A percentile compares a stretch with the other conserved stretches of the same genome.
Conservation (phyloP, 2,113 vertebrate species). For the Dissostichus mawsoni region DNA sequence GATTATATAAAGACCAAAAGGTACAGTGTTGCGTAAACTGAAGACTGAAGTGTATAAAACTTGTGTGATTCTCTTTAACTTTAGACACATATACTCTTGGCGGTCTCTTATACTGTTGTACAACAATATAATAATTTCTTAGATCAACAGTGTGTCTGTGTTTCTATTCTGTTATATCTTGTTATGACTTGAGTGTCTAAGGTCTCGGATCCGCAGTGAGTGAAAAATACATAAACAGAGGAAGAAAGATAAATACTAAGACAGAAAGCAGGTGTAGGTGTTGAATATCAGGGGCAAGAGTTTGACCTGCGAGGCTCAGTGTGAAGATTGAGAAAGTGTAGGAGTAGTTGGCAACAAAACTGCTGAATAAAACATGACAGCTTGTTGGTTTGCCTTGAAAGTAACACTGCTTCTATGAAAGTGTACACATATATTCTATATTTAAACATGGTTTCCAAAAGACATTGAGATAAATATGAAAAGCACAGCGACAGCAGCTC, state of each 20-base stretch:
- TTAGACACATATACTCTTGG: too few species aligned
- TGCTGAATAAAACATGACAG: constrained; percentile 52
- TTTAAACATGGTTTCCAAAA: constrained; percentile 2
- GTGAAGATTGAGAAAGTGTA: constrained; percentile 17
- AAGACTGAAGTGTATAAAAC: too few species aligned
- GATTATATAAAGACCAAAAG: too few species aligned
- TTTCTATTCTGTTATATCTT: too few species aligned
- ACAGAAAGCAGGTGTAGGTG: background rate
- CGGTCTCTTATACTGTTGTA: too few species aligned
- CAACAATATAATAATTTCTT: too few species aligned
- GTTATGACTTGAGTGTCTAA: too few species aligned
- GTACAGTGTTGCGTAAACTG: too few species aligned
- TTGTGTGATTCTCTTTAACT: too few species aligned
- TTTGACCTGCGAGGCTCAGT: constrained; percentile 9
- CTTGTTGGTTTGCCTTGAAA: constrained; percentile 38
- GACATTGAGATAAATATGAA: constrained; percentile 3
- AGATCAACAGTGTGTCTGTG: too few species aligned
- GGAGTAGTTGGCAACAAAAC: constrained; percentile 29
- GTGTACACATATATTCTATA: background rate
- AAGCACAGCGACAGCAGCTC: background rate
- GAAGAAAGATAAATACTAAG: background rate
- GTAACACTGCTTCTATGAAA: constrained; percentile 2
- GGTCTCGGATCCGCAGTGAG: background rate
- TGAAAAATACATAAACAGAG: background rate
- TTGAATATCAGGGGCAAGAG: background rate